A percentile compares a stretch with the other conserved stretches of the same genome.
phyloP scores from a whole-genome alignment of 2,797 vertebrate species.

The Orestias chungarensis region DNA sequence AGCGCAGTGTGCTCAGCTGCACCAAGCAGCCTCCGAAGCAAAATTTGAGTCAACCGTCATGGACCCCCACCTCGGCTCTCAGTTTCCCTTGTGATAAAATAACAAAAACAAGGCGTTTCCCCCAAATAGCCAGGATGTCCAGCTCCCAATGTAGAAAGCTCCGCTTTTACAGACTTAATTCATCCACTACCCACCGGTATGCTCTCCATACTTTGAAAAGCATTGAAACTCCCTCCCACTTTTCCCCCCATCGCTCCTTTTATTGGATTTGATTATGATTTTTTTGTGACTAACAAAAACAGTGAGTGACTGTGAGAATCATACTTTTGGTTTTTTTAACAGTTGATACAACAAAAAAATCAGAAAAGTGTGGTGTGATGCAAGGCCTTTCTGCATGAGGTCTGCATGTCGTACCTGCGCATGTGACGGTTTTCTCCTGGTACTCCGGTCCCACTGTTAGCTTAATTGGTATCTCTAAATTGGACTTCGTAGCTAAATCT shows the following conservation, averaged over 20 bases:
- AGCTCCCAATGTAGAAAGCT: conserved; percentile 27
- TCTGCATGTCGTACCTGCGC: neutral
- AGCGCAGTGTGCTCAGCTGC: conserved; percentile 81
- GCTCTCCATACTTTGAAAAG: conserved; percentile 12
- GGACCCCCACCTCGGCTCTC: conserved; percentile 14
- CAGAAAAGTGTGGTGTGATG: neutral
- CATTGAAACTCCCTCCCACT: neutral
- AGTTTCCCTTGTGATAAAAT: conserved; percentile 60
- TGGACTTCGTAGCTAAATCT: neutral
- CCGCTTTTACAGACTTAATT: conserved; percentile 30
- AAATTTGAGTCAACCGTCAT: conserved; percentile 73
- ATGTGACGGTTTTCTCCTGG: too few species aligned
- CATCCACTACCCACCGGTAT: conserved; percentile 41
- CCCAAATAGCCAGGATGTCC: conserved; percentile 40
- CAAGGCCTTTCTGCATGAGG: neutral
- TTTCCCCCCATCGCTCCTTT: neutral
- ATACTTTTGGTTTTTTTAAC: neutral
- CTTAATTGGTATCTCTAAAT: neutral
- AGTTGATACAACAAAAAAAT: neutral
- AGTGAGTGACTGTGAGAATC: neutral
- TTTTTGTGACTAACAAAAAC: neutral
- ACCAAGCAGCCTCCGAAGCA: conserved; percentile 68
- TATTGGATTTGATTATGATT: neutral
- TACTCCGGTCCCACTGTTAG: too few species aligned
- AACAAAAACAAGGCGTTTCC: conserved; percentile 77